Percentiles rank a stretch among this genome's conserved stretches.
phyloP scores from a whole-genome alignment of 2,113 vertebrate genomes.

The Petaurus breviceps region DNA sequence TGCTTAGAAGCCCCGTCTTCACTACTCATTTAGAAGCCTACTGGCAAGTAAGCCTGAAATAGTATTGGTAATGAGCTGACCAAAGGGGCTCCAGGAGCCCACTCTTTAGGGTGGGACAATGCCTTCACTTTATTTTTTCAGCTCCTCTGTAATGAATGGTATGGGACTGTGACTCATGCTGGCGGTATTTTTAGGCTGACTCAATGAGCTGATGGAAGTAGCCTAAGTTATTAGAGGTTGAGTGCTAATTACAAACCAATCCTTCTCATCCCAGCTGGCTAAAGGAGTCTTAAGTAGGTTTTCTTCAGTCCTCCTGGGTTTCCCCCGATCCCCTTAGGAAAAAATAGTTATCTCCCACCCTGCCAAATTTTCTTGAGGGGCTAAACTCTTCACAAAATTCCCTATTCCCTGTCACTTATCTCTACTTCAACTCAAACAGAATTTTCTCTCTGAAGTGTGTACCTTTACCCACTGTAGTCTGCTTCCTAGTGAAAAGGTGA shows the following conservation, averaged over 20 bases:
- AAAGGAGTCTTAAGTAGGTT: neutral
- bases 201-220: slow-evolving; percentile 15
- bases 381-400: neutral
- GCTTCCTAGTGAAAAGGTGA: neutral
- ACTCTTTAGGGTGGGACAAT: neutral
- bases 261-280: neutral
- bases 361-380: neutral
- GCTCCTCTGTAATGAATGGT: neutral
- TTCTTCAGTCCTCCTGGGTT: neutral
- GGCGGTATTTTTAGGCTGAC: slow-evolving; percentile 6
- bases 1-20: neutral
- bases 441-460: neutral
- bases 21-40: fast-evolving
- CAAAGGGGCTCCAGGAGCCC: slow-evolving; percentile 37
- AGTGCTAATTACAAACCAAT: neutral
- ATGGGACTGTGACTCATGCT: slow-evolving; percentile 47
- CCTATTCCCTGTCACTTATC: neutral
- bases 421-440: neutral
- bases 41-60: slow-evolving; percentile 32
- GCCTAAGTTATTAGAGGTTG: slow-evolving; percentile 57
- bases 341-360: neutral
- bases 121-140: neutral
- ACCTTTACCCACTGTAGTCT: neutral
- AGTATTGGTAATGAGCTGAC: slow-evolving; percentile 49
- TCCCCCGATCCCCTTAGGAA: neutral